Evolutionary conservation across 2,888 invertebrate species (phyloP).

Genomic region (Rosalia funebris): DNA sequence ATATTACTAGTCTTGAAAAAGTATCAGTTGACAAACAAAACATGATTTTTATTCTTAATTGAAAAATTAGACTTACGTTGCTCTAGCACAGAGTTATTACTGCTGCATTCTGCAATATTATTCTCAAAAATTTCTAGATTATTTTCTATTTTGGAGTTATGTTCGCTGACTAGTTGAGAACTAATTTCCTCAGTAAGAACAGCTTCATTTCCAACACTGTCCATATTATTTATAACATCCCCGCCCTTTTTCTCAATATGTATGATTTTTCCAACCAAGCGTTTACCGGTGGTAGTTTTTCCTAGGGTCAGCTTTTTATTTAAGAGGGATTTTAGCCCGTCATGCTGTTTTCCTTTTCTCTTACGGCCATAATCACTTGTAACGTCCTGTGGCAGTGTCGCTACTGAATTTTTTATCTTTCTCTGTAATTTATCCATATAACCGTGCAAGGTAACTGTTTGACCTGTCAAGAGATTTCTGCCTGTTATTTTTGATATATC

Average conservation of each 20-base stretch:
- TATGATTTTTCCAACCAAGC: slow-evolving; percentile 51
- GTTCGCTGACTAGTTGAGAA: no score
- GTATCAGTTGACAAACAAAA: no score
- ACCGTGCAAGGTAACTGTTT: slow-evolving; percentile 48
- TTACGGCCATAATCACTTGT: not conserved
- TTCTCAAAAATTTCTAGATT: no score
- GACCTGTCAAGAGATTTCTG: slow-evolving; percentile 51
- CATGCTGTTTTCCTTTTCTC: slow-evolving; percentile 4
- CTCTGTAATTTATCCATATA: slow-evolving; percentile 48
- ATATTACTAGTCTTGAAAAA: no score
- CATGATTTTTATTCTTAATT: no score
- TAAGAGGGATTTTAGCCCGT: slow-evolving; percentile 44
- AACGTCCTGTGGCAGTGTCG: not conserved
- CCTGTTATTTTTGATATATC: slow-evolving; percentile 47
- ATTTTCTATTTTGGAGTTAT: no score
- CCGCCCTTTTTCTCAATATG: slow-evolving; percentile 43
- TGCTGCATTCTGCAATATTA: no score
- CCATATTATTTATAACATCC: not conserved
- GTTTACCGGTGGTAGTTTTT: slow-evolving; percentile 49
- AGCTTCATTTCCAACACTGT: not conserved
- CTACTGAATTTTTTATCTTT: slow-evolving; percentile 25
- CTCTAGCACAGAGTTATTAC: no score
- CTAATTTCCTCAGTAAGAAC: not conserved
- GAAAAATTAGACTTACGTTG: no score
- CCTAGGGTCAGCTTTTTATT: slow-evolving; percentile 53